Percentiles rank a stretch among this genome's conserved stretches.
phyloP scores from a whole-genome alignment of 2,888 invertebrate genomes.

The Lepidocyrtinus sp. region DNA sequence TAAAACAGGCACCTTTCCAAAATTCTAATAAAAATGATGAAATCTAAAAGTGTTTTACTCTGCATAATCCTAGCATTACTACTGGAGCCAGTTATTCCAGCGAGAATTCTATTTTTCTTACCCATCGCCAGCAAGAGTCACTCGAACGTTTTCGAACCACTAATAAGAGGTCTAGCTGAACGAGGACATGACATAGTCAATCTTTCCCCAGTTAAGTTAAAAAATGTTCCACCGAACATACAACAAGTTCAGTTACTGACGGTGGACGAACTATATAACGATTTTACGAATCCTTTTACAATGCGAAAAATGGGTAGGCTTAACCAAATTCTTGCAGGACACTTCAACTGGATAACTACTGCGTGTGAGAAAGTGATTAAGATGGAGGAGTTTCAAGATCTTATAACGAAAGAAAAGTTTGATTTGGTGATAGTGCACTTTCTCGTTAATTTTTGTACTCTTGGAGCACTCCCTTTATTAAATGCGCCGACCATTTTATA shows the following conservation, averaged over 20 bases:
- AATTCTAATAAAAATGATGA: no score
- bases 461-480: conserved; percentile 31
- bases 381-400: conserved; percentile 24
- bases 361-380: conserved; percentile 2
- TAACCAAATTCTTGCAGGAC: neutral
- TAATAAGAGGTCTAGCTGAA: conserved; percentile 69
- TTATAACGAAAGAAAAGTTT: conserved; percentile 54
- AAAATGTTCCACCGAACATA: conserved; percentile 72
- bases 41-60: no score
- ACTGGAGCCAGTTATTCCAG: no score
- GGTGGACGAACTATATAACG: conserved; percentile 48
- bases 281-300: conserved; percentile 42
- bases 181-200: conserved; percentile 70
- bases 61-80: no score
- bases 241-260: conserved; percentile 61
- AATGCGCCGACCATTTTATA: conserved; percentile 55
- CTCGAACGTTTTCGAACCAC: conserved; percentile 73
- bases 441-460: conserved; percentile 74
- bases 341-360: conserved; percentile 24
- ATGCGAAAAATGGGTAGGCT: conserved; percentile 28
- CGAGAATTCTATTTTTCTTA: conserved; percentile 61
- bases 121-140: conserved; percentile 65
- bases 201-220: conserved; percentile 70
- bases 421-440: conserved; percentile 71
- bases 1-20: no score